Conservation (phyloP, 2,888 invertebrate species). For the Mycalesis mineus region DNA sequence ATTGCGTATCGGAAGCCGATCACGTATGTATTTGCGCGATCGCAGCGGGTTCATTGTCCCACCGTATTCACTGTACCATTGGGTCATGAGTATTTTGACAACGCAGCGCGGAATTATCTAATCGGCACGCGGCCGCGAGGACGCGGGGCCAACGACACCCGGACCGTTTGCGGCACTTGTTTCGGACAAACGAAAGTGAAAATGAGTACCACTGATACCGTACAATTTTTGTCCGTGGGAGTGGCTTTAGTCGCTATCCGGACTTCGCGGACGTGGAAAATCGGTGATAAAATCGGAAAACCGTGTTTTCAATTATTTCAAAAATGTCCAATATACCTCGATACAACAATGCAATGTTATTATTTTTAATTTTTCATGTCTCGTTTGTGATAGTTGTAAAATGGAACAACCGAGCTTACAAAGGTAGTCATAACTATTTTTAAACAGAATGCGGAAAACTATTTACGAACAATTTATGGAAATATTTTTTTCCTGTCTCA, state of each 20-base stretch:
- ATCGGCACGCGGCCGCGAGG: constrained; percentile 75
- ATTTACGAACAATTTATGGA: too few species aligned
- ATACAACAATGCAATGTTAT: too few species aligned
- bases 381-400: too few species aligned
- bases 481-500: constrained; percentile 14
- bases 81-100: constrained; percentile 78
- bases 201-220: constrained; percentile 45
- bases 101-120: constrained; percentile 76
- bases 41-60: constrained; percentile 57
- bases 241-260: constrained; percentile 29
- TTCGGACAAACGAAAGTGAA: constrained; percentile 70
- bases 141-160: constrained; percentile 65
- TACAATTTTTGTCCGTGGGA: constrained; percentile 51
- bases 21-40: constrained; percentile 54
- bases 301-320: too few species aligned
- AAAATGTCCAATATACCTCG: too few species aligned
- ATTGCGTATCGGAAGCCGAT: constrained; percentile 42
- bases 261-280: neutral
- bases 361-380: too few species aligned
- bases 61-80: constrained; percentile 73
- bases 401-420: too few species aligned
- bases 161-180: constrained; percentile 53
- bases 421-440: neutral
- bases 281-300: too few species aligned
- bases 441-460: neutral